A percentile compares a stretch with the other conserved stretches of the same genome.
These are phyloP conservation scores for Sinella curviseta DNA, from an alignment of 1,140 invertebrate species.

Conservation along the genomic window DNA sequence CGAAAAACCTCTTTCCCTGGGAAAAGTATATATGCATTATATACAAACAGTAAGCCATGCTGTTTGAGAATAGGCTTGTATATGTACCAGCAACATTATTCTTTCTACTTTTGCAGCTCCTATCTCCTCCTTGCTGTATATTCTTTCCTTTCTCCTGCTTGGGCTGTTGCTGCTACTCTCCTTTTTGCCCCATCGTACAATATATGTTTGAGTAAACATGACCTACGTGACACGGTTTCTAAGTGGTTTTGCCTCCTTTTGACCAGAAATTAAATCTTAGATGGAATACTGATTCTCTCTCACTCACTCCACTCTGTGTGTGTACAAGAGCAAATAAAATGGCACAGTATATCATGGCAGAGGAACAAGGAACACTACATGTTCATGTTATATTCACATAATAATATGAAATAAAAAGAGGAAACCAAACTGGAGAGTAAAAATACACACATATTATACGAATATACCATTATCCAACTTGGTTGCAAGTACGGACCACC, in stretches of 20 bases:
- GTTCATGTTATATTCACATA: too few relatives aligned
- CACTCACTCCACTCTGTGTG: neutral
- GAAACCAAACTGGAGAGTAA: too few relatives aligned
- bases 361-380: too few relatives aligned
- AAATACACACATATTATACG: too few relatives aligned
- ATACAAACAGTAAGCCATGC: too few relatives aligned
- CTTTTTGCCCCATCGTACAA: neutral
- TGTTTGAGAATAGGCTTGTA: too few relatives aligned
- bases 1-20: neutral
- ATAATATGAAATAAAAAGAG: too few relatives aligned
- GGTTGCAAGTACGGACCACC: too few relatives aligned
- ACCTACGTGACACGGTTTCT: conserved; percentile 42
- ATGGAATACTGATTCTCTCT: conserved; percentile 25
- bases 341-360: neutral
- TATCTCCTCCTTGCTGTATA: too few relatives aligned
- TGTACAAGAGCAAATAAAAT: neutral
- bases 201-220: conserved; percentile 40
- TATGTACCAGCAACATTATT: neutral
- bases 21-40: neutral
- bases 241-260: conserved; percentile 18
- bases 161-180: neutral
- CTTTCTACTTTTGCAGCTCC: too few relatives aligned
- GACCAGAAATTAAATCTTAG: conserved; percentile 45
- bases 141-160: neutral
- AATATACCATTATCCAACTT: too few relatives aligned